Evolutionary conservation across 2,797 vertebrate species (phyloP).

Genomic region (Rhodeus uyekii): DNA sequence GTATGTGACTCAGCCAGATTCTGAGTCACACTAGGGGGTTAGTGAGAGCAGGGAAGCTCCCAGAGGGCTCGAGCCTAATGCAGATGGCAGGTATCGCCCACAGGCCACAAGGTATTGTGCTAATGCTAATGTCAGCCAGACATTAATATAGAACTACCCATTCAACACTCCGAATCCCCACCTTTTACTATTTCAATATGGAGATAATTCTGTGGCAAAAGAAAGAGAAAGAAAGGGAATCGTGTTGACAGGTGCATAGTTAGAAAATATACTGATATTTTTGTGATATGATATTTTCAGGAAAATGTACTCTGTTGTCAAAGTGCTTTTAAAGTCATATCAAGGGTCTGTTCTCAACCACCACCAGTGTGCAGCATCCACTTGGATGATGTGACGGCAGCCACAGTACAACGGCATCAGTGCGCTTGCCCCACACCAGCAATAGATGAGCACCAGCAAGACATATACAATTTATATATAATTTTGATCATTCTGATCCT

Average conservation of each 20-base stretch:
- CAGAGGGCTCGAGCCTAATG: conserved; percentile 90
- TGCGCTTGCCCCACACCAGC: no score
- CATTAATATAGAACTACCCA: conserved; percentile 99
- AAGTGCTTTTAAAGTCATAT: no score
- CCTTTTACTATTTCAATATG: conserved; percentile 96
- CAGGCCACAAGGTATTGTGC: conserved; percentile 97
- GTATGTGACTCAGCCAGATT: conserved; percentile 47
- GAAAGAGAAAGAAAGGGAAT: conserved; percentile 47
- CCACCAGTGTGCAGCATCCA: no score
- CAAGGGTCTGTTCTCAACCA: no score
- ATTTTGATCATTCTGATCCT: neutral
- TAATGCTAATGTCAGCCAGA: conserved; percentile 98
- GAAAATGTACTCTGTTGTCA: neutral
- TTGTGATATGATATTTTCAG: conserved; percentile 18
- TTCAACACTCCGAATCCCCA: conserved; percentile 80
- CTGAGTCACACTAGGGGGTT: conserved; percentile 56
- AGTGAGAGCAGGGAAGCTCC: conserved; percentile 62
- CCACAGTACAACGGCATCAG: no score
- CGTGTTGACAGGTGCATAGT: conserved; percentile 31
- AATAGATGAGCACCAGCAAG: no score
- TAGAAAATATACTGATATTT: conserved; percentile 8
- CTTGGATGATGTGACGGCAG: no score
- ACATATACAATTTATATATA: no score
- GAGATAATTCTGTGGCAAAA: conserved; percentile 69
- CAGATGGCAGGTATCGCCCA: conserved; percentile 98